A percentile compares a stretch with the other conserved stretches of the same genome.
Evolutionary conservation across 2,113 vertebrate species (phyloP).

Genomic region (Sisor rabdophorus): DNA sequence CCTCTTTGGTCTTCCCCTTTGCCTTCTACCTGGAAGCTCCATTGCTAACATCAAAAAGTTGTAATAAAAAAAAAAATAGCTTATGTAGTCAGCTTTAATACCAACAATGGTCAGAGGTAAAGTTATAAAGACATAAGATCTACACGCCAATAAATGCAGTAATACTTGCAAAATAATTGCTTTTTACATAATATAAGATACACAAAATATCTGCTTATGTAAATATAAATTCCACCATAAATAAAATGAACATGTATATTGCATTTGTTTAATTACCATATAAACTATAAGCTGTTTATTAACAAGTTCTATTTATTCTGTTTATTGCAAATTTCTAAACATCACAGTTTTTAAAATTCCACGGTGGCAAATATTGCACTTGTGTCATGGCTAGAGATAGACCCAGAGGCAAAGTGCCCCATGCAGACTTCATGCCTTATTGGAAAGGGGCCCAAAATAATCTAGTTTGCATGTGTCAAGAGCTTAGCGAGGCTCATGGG

Average conservation of each 20-base stretch:
- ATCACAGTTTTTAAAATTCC: slow-evolving; percentile 20
- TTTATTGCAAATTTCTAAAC: slow-evolving; percentile 37
- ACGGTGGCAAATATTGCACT: slow-evolving; percentile 8
- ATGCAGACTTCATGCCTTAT: slow-evolving; percentile 12
- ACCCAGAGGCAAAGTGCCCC: slow-evolving; percentile 16
- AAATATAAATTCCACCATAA: not conserved
- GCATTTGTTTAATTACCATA: not conserved
- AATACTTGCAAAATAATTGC: not conserved
- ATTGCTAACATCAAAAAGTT: too few species aligned
- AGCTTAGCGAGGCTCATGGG: slow-evolving; percentile 45
- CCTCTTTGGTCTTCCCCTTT: too few species aligned
- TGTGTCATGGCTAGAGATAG: slow-evolving; percentile 24
- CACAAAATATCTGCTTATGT: not conserved
- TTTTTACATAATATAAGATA: slow-evolving; percentile 1
- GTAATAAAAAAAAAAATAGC: not conserved
- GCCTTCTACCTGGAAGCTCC: too few species aligned
- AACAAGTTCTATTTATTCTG: slow-evolving; percentile 19
- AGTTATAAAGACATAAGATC: not conserved
- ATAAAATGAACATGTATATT: not conserved
- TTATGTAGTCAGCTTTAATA: not conserved
- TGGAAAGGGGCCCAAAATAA: slow-evolving; percentile 43
- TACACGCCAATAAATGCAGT: not conserved
- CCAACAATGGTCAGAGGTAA: not conserved
- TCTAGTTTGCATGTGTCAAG: slow-evolving; percentile 48
- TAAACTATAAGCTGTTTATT: slow-evolving; percentile 23